phyloP scores from a whole-genome alignment of 64 coral and sea anemone species.

The Dendronephthya gigantea region DNA sequence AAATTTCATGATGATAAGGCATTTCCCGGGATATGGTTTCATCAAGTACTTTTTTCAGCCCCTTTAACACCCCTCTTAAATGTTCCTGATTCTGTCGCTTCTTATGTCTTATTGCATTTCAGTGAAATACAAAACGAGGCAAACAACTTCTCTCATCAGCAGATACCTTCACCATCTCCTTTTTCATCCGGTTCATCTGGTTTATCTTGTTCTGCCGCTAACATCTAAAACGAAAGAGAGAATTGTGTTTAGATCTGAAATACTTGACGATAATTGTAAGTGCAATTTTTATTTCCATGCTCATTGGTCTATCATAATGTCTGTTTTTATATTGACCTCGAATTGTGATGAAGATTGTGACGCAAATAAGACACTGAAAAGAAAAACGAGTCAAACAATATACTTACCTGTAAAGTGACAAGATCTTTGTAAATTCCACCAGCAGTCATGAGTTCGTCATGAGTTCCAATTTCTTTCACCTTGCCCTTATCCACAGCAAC shows the following conservation, averaged over 20 bases:
- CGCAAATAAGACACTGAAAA: neutral
- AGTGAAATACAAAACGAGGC: too few species aligned
- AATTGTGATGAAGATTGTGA: neutral
- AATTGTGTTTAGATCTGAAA: neutral
- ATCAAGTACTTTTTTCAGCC: too few species aligned
- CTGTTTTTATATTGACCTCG: too few species aligned
- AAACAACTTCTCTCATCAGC: too few species aligned
- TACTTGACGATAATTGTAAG: too few species aligned
- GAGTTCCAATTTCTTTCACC: neutral
- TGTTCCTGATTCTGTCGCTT: too few species aligned
- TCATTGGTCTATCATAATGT: neutral
- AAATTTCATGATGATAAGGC: too few species aligned
- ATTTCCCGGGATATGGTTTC: too few species aligned
- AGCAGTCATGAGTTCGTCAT: neutral
- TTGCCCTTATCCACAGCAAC: neutral
- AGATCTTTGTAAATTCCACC: constrained; percentile 9
- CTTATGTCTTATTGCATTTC: too few species aligned
- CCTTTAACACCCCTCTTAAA: neutral
- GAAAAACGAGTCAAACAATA: neutral
- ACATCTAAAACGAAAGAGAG: neutral
- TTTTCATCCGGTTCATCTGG: neutral
- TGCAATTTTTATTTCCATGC: too few species aligned
- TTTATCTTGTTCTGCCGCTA: neutral
- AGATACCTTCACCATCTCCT: neutral
- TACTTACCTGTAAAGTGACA: constrained; percentile 9